Base-by-base conservation (phyloP, 1,140 invertebrate genomes). In the Heliconius hewitsoni region DNA sequence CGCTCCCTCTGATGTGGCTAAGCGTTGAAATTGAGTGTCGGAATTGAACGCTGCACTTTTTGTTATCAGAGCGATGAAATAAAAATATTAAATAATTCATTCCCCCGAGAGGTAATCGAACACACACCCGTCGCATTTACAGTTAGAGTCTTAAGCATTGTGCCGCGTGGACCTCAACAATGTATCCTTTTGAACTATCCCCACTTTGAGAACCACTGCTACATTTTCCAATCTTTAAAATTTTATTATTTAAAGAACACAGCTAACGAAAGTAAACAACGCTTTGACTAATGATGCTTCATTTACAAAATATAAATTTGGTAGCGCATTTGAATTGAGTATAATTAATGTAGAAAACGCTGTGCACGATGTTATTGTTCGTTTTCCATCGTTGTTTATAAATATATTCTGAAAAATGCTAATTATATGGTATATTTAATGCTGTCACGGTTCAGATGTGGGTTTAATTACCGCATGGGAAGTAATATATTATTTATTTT, bases 211-310 rank as follows among this genome's bases (percentile, higher is more conserved):
- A 42, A 27, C 30, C n/a, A 76, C 71, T 66, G 52, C 46, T 50
- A 52, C 66, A 60, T 42, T 60, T 66, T 78, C 60, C n/a, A 23
- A 30, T 30, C 9, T 27, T 60, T 57, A 2, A 57, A 9, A 57
- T 27, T 30, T 27, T 30, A 34, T 16, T 39, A 74, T 16, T 74
- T 39, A 71, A 79, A 76, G 50, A 79, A 75, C 50, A 57, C 57
- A 66, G 77, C 73, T 70, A 74, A 70, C 77, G 73, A 79, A 71
- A 42, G 73, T 37, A 75, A 79, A 79, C 66, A 79, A 79, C 55
- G 73, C 75, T 72, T 70, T 79, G 78, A 79, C 60, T 79, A 75
- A 79, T 79, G 78, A 73, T 42, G 73, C n/a, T 79, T 75, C 73
- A 66, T 80, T 80, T 76, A 72, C 74, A 77, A 80, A 76, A 77